These are phyloP conservation scores for Microcebus murinus DNA, from an alignment of 2,113 vertebrate genomes.

Conservation along the genomic window DNA sequence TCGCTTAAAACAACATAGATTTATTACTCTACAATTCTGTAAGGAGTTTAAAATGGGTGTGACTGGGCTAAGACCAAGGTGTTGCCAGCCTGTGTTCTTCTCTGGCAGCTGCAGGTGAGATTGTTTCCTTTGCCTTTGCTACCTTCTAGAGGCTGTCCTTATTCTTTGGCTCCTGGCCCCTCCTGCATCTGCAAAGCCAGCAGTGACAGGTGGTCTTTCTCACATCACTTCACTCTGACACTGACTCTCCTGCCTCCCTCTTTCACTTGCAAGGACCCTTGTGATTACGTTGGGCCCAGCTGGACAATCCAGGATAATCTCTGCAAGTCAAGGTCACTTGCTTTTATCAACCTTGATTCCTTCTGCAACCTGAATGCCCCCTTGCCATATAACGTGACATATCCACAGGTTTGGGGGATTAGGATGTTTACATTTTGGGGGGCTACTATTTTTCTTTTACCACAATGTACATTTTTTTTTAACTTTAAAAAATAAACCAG, in stretches of 20 bases:
- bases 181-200: neutral
- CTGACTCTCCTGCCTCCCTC: neutral
- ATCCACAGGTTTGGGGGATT: neutral
- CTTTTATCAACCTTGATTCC: neutral
- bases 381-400: neutral
- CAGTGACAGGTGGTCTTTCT: neutral
- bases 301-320: constrained; percentile 2
- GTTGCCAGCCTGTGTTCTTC: neutral
- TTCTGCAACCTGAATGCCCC: neutral
- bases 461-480: neutral
- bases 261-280: neutral
- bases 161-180: neutral
- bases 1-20: neutral
- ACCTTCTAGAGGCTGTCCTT: no score
- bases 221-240: neutral
- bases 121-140: neutral
- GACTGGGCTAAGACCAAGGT: neutral
- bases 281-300: neutral
- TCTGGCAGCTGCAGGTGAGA: neutral
- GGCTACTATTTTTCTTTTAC: neutral
- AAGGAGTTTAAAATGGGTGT: neutral
- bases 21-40: neutral
- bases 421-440: neutral
- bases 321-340: neutral
- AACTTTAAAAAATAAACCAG: neutral